Conservation (phyloP, 2,888 invertebrate species). For the Chaetoderma sp. region DNA sequence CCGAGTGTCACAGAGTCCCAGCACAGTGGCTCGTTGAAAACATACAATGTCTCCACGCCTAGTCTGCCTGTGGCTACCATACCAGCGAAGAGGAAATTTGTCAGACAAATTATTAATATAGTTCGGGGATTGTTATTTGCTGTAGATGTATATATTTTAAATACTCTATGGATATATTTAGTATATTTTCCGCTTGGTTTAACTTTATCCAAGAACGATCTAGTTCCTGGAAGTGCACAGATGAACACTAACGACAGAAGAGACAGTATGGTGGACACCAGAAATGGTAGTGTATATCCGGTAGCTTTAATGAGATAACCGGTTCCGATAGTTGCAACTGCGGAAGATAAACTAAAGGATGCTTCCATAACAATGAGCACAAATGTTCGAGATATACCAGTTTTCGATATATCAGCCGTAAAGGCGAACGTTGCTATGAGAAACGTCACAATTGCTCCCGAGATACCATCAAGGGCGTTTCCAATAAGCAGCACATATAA, state of each 20-base stretch:
- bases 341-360: slow-evolving; percentile 28
- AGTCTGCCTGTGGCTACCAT: slow-evolving; percentile 26
- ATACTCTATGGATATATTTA: slow-evolving; percentile 26
- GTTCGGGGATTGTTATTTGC: neutral
- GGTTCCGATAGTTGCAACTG: slow-evolving; percentile 24
- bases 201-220: slow-evolving; percentile 13
- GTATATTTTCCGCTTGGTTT: slow-evolving; percentile 21
- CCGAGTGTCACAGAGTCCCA: slow-evolving; percentile 41
- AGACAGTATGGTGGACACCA: slow-evolving; percentile 17
- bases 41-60: slow-evolving; percentile 36
- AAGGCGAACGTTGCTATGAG: slow-evolving; percentile 31
- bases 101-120: slow-evolving; percentile 22
- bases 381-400: slow-evolving; percentile 33
- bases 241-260: slow-evolving; percentile 19
- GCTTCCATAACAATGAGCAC: slow-evolving; percentile 35
- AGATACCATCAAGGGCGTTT: slow-evolving; percentile 35
- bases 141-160: slow-evolving; percentile 30
- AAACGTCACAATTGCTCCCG: slow-evolving; percentile 33
- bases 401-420: slow-evolving; percentile 36
- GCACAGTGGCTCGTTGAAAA: slow-evolving; percentile 41
- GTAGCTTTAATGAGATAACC: slow-evolving; percentile 36
- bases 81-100: slow-evolving; percentile 22
- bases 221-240: slow-evolving; percentile 32
- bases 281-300: slow-evolving; percentile 28
- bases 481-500: slow-evolving; percentile 29